Conservation (phyloP, 2,888 invertebrate genomes). For the Tipula confusa region DNA sequence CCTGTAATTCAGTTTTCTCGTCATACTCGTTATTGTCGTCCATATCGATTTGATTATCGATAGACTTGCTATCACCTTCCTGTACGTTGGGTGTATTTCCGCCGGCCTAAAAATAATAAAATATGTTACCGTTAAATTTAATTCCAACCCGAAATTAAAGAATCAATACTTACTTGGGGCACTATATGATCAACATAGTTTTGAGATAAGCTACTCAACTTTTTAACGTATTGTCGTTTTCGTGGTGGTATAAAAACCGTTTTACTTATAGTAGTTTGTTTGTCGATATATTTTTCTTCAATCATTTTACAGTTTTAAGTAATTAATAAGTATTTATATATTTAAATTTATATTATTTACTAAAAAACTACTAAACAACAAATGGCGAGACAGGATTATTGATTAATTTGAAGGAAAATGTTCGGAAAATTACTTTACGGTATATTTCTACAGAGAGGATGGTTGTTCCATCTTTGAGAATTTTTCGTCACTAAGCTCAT, state of each 20-base stretch:
- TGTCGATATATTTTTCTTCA: not conserved
- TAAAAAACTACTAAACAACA: not conserved
- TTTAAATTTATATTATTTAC: not conserved
- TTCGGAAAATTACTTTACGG: not conserved
- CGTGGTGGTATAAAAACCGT: slow-evolving; percentile 57
- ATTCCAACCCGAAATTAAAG: no score
- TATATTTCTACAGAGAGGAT: not conserved
- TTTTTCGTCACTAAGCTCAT: not conserved
- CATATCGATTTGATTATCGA: not conserved
- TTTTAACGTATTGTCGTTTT: slow-evolving; percentile 56
- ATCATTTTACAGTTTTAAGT: not conserved
- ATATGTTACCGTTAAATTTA: not conserved
- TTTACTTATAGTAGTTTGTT: not conserved
- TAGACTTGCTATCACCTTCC: not conserved
- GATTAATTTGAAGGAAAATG: slow-evolving; percentile 20
- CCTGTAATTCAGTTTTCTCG: slow-evolving; percentile 46
- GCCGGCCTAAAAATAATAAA: not conserved
- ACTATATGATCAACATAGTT: slow-evolving; percentile 61
- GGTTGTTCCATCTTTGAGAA: not conserved
- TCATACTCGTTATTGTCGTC: slow-evolving; percentile 31
- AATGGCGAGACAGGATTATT: slow-evolving; percentile 27
- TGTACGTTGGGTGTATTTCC: not conserved
- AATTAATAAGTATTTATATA: not conserved
- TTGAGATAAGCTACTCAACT: slow-evolving; percentile 51
- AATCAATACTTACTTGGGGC: slow-evolving; percentile 1